Evolutionary conservation across 2,888 invertebrate genomes (phyloP).

Genomic region (Strigamia crassipes): DNA sequence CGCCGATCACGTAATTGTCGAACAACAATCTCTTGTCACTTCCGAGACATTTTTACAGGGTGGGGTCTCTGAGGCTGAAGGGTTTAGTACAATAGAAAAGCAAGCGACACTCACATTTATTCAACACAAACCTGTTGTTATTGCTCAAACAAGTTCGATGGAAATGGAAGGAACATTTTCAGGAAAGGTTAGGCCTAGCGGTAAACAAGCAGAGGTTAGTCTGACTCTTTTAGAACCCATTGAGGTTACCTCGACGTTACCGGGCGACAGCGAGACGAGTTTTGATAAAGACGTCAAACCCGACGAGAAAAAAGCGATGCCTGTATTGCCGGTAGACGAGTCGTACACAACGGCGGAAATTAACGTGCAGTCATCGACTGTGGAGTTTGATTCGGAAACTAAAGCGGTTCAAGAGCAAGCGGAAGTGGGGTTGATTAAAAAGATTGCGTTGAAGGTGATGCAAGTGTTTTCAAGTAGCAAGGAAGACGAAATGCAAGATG

Average conservation of each 20-base stretch:
- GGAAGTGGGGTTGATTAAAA: constrained; percentile 44
- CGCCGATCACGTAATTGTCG: constrained; percentile 18
- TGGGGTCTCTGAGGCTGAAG: neutral
- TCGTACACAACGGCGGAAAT: constrained; percentile 35
- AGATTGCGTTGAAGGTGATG: constrained; percentile 49
- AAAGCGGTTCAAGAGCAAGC: neutral
- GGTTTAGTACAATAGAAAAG: constrained; percentile 22
- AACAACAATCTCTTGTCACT: constrained; percentile 45
- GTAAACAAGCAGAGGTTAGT: constrained; percentile 49
- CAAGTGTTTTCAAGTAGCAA: constrained; percentile 47
- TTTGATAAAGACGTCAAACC: constrained; percentile 39
- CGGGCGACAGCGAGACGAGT: constrained; percentile 45
- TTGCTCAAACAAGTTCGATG: constrained; percentile 9
- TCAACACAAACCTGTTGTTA: constrained; percentile 34
- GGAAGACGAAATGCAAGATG: constrained; percentile 43
- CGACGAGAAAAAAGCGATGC: constrained; percentile 27
- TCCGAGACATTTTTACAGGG: constrained; percentile 46
- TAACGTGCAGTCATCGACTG: constrained; percentile 2
- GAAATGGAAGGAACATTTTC: constrained; percentile 33
- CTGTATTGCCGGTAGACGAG: neutral
- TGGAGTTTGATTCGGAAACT: neutral
- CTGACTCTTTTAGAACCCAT: constrained; percentile 50
- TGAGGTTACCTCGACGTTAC: constrained; percentile 50
- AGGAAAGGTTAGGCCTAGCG: constrained; percentile 44
- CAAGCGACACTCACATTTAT: constrained; percentile 4